Percentiles rank a stretch among this genome's conserved stretches.
Evolutionary conservation across 2,113 vertebrate species (phyloP).

Genomic region (Plotosus lineatus): DNA sequence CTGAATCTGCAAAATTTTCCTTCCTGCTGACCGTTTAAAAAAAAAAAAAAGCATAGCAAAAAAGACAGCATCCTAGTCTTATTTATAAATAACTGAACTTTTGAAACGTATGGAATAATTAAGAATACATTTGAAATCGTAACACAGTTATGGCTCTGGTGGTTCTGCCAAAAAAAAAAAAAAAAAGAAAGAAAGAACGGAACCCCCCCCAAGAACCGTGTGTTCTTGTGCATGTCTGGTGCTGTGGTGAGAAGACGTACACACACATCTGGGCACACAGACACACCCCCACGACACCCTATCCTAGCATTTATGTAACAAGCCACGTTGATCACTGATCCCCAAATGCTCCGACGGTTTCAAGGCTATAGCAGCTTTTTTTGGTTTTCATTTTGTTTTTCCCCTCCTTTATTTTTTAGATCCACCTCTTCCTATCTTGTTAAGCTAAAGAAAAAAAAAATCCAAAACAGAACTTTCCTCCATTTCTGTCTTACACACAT

Average conservation of each 20-base stretch:
- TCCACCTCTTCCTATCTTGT: background rate
- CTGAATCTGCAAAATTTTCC: constrained; percentile 49
- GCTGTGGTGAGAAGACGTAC: background rate
- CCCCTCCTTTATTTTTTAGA: constrained; percentile 30
- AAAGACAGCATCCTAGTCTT: constrained; percentile 42
- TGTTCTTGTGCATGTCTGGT: background rate
- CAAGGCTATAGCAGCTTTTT: constrained; percentile 74
- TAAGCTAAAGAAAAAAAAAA: constrained; percentile 20
- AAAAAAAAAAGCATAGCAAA: constrained; percentile 41
- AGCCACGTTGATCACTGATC: constrained; percentile 67
- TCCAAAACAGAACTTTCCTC: background rate
- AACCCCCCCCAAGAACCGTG: no score
- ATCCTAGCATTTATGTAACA: constrained; percentile 57
- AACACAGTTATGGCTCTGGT: constrained; percentile 39
- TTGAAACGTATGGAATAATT: constrained; percentile 55
- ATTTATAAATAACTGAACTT: constrained; percentile 53
- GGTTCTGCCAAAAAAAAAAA: background rate
- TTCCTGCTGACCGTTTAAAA: constrained; percentile 21
- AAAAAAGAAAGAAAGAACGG: background rate
- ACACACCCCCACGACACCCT: background rate
- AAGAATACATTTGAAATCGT: constrained; percentile 47
- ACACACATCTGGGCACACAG: background rate
- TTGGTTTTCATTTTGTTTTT: constrained; percentile 58
- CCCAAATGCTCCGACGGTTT: constrained; percentile 64
- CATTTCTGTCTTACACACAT: background rate